A percentile compares a stretch with the other conserved stretches of the same genome.
phyloP scores from a whole-genome alignment of 2,113 vertebrate genomes.

The Corapipo altera region DNA sequence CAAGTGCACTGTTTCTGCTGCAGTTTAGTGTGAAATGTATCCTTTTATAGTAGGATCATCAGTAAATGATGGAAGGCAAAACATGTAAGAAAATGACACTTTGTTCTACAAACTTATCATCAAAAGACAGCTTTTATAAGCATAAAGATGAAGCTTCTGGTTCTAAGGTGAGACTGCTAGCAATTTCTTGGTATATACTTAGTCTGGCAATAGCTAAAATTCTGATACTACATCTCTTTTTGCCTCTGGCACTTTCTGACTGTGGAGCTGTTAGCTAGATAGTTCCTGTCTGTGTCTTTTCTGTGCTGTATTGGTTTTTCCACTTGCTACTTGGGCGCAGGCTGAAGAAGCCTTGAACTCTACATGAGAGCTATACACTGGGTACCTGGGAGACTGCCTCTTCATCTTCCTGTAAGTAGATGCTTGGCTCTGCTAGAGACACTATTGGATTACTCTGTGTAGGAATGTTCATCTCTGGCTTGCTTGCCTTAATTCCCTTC shows the following conservation, averaged over 20 bases:
- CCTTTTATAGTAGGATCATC: background rate
- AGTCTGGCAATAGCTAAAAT: background rate
- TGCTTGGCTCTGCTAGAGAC: background rate
- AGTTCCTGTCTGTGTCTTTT: background rate
- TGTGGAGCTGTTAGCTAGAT: background rate
- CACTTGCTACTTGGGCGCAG: background rate
- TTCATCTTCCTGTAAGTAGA: background rate
- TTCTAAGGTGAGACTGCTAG: background rate
- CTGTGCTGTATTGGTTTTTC: background rate
- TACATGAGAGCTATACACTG: background rate
- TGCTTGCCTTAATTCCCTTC: background rate
- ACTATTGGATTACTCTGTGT: background rate
- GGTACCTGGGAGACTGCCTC: background rate
- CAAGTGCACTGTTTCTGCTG: background rate
- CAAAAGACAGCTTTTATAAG: background rate
- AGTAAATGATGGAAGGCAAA: background rate
- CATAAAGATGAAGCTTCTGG: background rate
- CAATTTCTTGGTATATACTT: background rate
- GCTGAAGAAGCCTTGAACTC: background rate
- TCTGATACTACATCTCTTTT: background rate
- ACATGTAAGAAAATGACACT: background rate
- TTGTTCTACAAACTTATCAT: background rate
- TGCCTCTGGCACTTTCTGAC: background rate
- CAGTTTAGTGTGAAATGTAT: background rate
- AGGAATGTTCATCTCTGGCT: background rate